A percentile compares a stretch with the other conserved stretches of the same genome.
These are phyloP conservation scores for Shargacucullia verbasci DNA, from an alignment of 2,888 invertebrate genomes.

Conservation along the genomic window DNA sequence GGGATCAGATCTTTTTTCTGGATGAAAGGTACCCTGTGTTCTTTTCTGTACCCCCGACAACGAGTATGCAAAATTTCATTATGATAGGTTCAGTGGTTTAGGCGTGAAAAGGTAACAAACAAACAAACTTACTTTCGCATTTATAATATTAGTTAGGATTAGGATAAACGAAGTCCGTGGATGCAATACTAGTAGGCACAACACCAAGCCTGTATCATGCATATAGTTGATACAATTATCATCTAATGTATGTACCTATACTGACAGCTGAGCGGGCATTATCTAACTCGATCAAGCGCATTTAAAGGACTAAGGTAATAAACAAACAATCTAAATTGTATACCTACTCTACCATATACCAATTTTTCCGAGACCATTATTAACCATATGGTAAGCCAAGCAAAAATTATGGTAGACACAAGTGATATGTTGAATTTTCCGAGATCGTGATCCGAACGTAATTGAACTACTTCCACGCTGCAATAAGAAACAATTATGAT, in stretches of 20 bases:
- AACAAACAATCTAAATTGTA: slow-evolving; percentile 12
- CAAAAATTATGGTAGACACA: slow-evolving; percentile 58
- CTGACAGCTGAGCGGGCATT: background rate
- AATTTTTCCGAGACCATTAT: slow-evolving; percentile 72
- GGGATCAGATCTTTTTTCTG: too few species aligned
- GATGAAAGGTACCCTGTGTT: too few species aligned
- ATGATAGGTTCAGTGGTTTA: too few species aligned
- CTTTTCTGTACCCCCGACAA: too few species aligned
- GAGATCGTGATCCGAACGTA: slow-evolving; percentile 63
- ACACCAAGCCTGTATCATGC: too few species aligned
- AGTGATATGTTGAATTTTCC: slow-evolving; percentile 67
- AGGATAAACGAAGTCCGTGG: background rate
- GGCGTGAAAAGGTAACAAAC: too few species aligned
- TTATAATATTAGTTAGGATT: too few species aligned
- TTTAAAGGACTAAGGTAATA: background rate
- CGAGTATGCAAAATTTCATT: too few species aligned
- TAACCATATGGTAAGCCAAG: slow-evolving; percentile 75
- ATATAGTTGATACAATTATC: too few species aligned
- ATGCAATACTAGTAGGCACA: background rate
- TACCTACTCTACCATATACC: slow-evolving; percentile 71
- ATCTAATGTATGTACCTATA: too few species aligned
- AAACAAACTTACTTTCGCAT: too few species aligned
- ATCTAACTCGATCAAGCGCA: background rate
- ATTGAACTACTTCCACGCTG: slow-evolving; percentile 77
- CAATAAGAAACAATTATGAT: slow-evolving; percentile 31